These are phyloP conservation scores for Baccha elongata DNA, from an alignment of 2,888 invertebrate genomes.

Conservation along the genomic window DNA sequence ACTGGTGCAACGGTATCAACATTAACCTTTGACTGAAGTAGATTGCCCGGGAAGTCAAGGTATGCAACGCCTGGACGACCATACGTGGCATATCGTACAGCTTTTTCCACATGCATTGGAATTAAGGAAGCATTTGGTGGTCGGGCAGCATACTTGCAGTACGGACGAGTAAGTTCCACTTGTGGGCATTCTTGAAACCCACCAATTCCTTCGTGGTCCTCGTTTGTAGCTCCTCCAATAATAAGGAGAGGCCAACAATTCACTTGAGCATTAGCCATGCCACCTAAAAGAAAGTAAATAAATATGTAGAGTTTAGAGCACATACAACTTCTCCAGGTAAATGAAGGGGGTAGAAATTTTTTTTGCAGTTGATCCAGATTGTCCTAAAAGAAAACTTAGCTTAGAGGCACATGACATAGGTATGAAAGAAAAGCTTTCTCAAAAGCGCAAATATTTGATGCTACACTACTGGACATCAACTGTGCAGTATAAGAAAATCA, in stretches of 20 bases:
- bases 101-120: conserved; percentile 95
- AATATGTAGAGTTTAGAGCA: too few species aligned
- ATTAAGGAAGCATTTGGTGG: conserved; percentile 92
- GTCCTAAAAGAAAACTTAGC: too few species aligned
- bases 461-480: too few species aligned
- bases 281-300: conserved; percentile 84
- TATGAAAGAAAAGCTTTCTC: too few species aligned
- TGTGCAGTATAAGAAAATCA: too few species aligned
- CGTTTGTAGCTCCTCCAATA: conserved; percentile 94
- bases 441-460: too few species aligned
- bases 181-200: conserved; percentile 98
- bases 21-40: conserved; percentile 84
- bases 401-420: too few species aligned
- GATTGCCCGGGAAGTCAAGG: conserved; percentile 95
- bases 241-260: conserved; percentile 98
- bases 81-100: conserved; percentile 90
- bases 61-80: conserved; percentile 96
- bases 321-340: too few species aligned
- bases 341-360: too few species aligned
- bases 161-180: conserved; percentile 92
- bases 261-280: conserved; percentile 98
- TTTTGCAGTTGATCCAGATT: too few species aligned
- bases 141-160: conserved; percentile 95
- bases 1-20: conserved; percentile 80
- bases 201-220: conserved; percentile 96